Conservation (phyloP, 2,113 vertebrate genomes). For the Tonatia bakeri region DNA sequence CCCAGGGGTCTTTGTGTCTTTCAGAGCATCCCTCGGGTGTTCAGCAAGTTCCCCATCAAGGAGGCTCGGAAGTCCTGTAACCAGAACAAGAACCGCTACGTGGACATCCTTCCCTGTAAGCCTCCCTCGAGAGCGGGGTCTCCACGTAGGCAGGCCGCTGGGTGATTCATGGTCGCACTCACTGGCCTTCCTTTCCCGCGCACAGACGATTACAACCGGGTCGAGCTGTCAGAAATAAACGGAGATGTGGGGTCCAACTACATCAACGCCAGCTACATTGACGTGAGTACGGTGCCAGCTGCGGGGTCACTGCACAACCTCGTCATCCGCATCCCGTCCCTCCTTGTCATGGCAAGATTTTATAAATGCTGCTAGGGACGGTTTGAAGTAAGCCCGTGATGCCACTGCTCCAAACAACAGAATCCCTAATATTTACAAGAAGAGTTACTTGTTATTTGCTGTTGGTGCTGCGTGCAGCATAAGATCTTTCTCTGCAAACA, state of each 20-base stretch:
- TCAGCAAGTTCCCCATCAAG: slow-evolving; percentile 88
- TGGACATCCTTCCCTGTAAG: slow-evolving; percentile 98
- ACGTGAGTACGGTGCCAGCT: slow-evolving; percentile 80
- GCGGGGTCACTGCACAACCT: background rate
- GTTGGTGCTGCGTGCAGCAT: background rate
- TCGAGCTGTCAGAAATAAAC: slow-evolving; percentile 85
- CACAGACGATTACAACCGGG: slow-evolving; percentile 95
- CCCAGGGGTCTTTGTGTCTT: slow-evolving; percentile 53
- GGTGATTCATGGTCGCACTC: background rate
- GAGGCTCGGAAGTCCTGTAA: slow-evolving; percentile 92
- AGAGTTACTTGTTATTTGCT: background rate
- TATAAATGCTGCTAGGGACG: background rate
- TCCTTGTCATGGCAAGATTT: background rate
- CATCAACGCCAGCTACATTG: slow-evolving; percentile 97
- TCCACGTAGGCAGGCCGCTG: too few relatives aligned
- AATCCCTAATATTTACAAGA: background rate
- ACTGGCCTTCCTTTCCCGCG: background rate
- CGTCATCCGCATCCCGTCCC: background rate
- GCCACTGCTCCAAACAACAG: background rate
- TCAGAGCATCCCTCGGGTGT: slow-evolving; percentile 95
- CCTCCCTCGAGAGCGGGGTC: slow-evolving; percentile 17
- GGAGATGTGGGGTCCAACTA: slow-evolving; percentile 90
- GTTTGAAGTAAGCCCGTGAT: background rate
- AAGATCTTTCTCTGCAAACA: background rate
- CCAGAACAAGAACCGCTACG: slow-evolving; percentile 93